phyloP scores from a whole-genome alignment of 1,140 invertebrate species.

The Neodiprion pinetum region DNA sequence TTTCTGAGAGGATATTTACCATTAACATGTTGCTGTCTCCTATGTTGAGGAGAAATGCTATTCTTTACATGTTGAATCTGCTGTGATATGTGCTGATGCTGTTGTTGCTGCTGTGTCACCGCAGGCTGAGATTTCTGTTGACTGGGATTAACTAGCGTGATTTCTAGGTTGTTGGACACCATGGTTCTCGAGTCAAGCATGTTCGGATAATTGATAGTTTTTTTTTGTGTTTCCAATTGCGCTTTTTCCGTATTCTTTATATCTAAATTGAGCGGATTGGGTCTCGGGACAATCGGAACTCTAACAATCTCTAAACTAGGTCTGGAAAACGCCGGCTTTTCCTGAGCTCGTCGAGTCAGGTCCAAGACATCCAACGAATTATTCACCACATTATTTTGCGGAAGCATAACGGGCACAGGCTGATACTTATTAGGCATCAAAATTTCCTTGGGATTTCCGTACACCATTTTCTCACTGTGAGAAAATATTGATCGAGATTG shows the following conservation, averaged over 20 bases:
- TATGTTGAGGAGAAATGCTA: slow-evolving; percentile 20
- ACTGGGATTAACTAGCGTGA: slow-evolving; percentile 56
- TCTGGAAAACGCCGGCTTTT: slow-evolving; percentile 37
- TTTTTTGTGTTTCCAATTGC: slow-evolving; percentile 28
- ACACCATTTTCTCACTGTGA: slow-evolving; percentile 70
- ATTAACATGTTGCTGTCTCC: slow-evolving; percentile 31
- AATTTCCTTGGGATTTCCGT: slow-evolving; percentile 75
- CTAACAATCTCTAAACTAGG: slow-evolving; percentile 59
- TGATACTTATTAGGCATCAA: slow-evolving; percentile 60
- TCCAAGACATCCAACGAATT: slow-evolving; percentile 47
- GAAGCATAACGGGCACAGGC: slow-evolving; percentile 17
- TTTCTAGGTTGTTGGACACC: slow-evolving; percentile 57
- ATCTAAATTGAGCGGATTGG: slow-evolving; percentile 52
- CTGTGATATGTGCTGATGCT: slow-evolving; percentile 21
- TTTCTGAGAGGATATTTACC: slow-evolving; percentile 48
- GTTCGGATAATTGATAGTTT: slow-evolving; percentile 42
- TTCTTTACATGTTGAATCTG: slow-evolving; percentile 31
- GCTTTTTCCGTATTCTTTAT: slow-evolving; percentile 39
- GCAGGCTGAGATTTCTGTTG: slow-evolving; percentile 27
- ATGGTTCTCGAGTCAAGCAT: slow-evolving; percentile 56
- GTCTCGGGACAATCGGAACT: slow-evolving; percentile 57
- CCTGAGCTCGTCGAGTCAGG: slow-evolving; percentile 45
- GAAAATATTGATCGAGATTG: slow-evolving; percentile 71
- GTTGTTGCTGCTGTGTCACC: slow-evolving; percentile 14
- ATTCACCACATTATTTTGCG: slow-evolving; percentile 24